Percentiles rank a stretch among this genome's conserved stretches.
phyloP scores from a whole-genome alignment of 2,888 invertebrate genomes.

The Stenodera caucasica region DNA sequence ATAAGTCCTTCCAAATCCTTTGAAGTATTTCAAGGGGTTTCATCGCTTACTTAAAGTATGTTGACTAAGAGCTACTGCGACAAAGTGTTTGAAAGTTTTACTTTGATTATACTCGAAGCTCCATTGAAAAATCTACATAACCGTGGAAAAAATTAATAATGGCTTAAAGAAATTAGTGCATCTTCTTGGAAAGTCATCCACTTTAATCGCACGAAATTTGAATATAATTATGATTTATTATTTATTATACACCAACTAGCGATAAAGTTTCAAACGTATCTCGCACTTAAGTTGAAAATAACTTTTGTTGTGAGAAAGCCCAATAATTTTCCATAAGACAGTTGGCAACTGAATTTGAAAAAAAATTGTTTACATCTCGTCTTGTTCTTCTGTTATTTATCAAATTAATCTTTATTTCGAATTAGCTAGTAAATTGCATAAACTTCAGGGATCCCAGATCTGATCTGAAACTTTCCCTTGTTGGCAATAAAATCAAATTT shows the following conservation, averaged over 20 bases:
- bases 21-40: slow-evolving; percentile 27
- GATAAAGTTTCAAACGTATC: too few relatives aligned
- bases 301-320: background rate
- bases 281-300: background rate
- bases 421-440: background rate
- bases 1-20: slow-evolving; percentile 23
- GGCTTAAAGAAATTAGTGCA: background rate
- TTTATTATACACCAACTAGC: too few relatives aligned
- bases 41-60: slow-evolving; percentile 20
- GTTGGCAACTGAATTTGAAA: too few relatives aligned
- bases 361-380: background rate
- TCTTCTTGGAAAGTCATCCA: too few relatives aligned
- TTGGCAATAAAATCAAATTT: background rate
- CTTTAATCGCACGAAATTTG: background rate
- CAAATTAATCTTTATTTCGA: background rate
- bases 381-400: background rate
- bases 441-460: background rate
- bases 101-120: background rate
- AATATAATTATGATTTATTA: background rate
- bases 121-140: background rate
- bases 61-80: slow-evolving; percentile 11
- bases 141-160: background rate
- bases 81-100: background rate
- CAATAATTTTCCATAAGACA: background rate
- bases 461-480: background rate